These are phyloP conservation scores for Ciona savignyi DNA, from an alignment of 23 tunicate species.

Conservation along the genomic window DNA sequence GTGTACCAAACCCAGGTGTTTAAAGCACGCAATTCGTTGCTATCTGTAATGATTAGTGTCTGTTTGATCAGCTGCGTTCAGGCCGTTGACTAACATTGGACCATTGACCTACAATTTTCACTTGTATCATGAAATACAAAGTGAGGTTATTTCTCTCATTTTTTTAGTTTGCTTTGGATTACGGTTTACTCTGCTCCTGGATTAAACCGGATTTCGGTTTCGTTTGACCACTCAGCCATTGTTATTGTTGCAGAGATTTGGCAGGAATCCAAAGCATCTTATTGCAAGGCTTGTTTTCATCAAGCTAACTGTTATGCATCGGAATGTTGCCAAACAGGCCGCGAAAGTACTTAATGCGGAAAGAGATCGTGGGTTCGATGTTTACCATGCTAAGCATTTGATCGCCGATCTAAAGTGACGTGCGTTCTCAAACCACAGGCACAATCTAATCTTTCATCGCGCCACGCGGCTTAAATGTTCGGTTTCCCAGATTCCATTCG, in stretches of 20 bases:
- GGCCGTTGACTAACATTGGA: background rate
- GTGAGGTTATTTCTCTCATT: too few species aligned
- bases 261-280: background rate
- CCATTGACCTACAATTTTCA: background rate
- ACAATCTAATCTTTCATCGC: background rate
- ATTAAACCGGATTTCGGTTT: background rate
- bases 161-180: too few species aligned
- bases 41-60: background rate
- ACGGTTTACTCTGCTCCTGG: background rate
- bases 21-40: background rate
- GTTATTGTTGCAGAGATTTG: background rate
- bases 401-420: background rate
- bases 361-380: background rate
- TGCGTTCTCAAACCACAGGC: background rate
- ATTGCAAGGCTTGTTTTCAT: background rate
- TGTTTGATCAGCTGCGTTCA: conserved; percentile 1
- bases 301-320: background rate
- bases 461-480: background rate
- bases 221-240: background rate
- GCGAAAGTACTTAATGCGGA: background rate
- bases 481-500: background rate
- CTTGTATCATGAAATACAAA: too few species aligned
- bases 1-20: background rate
- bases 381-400: background rate
- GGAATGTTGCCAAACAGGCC: background rate